phyloP scores from a whole-genome alignment of 2,113 vertebrate species.

The Atlantisia rogersi region DNA sequence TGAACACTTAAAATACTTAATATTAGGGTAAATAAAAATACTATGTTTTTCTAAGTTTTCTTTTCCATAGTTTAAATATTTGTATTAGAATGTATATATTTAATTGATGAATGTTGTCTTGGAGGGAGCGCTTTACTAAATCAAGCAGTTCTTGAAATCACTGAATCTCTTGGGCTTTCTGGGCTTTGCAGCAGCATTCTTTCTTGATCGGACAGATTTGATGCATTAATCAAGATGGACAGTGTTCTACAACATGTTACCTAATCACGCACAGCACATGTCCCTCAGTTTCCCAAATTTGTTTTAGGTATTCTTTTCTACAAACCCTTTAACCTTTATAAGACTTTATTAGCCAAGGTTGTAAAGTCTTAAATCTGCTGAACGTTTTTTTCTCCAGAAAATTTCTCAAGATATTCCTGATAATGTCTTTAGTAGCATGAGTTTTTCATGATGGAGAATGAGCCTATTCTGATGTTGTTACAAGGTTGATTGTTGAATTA shows the following conservation, averaged over 20 bases:
- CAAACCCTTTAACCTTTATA: not conserved
- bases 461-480: not conserved
- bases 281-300: not conserved
- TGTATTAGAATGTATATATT: not conserved
- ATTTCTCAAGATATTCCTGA: not conserved
- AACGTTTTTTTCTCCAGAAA: not conserved
- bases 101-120: not conserved
- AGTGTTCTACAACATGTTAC: not conserved
- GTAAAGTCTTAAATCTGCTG: not conserved
- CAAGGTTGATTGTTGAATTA: not conserved
- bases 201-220: not conserved
- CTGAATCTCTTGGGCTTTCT: not conserved
- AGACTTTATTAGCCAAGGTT: not conserved
- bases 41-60: not conserved
- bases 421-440: not conserved
- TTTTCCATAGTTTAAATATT: not conserved
- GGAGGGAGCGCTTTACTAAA: not conserved
- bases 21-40: not conserved
- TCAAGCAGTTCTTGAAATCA: not conserved
- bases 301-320: not conserved
- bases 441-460: not conserved
- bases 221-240: not conserved
- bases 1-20: not conserved
- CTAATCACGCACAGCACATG: not conserved
- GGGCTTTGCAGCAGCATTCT: not conserved